Base-by-base conservation (phyloP, 2,797 vertebrate species). In the Denticeps clupeoides region DNA sequence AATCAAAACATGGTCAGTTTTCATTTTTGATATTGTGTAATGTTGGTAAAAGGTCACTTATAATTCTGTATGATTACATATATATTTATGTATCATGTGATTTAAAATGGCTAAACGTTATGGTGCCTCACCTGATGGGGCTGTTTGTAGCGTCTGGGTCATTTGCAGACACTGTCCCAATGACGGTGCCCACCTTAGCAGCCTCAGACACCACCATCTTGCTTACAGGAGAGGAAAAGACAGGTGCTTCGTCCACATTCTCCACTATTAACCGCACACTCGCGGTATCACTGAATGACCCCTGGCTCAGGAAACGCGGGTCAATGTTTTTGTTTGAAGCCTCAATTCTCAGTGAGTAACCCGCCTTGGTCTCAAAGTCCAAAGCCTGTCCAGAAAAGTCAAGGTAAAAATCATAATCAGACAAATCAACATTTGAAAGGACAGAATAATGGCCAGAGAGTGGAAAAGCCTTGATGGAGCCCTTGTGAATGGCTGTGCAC, bases 341-440 rank as follows among this genome's bases (percentile, higher is more conserved):
- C 70, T 90, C 88, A 68, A 89, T 87, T 58, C 84, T 82, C 24
- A 90, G 56, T 0, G 76, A 86, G 41, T 88, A 90, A 63, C 81
- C 88, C 31, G 81, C 80, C 62, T 87, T 92, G 7, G 84, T 79
- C 79, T 94, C 91, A 58, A 83, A 94, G 68, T 94, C 88, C 55
- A 94, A 68, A 55, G 78, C 77, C 91, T 93, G 15, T 44, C 25
- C 2, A 5, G 4, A 13, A 28, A 32, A 26, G 18, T 15, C 16
- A 6, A n/a, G n/a, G n/a, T n/a, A n/a, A n/a, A n/a, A n/a, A n/a
- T n/a, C 16, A n/a, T 18, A 6, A 19, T 27, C 12, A 1, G 7
- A 9, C 8, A 5, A 7, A 25, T 19, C 18, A n/a, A 43, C 47
- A 5, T 4, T 13, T 3, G 28, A 16, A 21, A 23, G 28, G 19